phyloP scores from a whole-genome alignment of 2,113 vertebrate species.

The Catagonus wagneri region DNA sequence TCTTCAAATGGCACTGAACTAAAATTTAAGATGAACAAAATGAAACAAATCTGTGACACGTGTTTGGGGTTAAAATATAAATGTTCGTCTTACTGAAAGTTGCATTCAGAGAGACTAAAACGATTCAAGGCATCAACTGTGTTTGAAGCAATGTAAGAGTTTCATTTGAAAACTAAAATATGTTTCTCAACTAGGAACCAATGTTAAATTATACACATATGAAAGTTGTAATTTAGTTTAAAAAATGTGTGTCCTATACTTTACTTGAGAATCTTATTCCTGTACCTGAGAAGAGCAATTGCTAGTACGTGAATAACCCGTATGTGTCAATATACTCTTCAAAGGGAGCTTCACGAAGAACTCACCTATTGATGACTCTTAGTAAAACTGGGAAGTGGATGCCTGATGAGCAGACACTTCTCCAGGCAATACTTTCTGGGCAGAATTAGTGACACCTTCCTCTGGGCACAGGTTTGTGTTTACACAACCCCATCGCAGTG shows the following conservation, averaged over 20 bases:
- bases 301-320: too few species aligned
- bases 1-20: conserved; percentile 90
- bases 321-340: not conserved
- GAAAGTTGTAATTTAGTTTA: not conserved
- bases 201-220: not conserved
- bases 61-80: conserved; percentile 1
- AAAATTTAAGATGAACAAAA: conserved; percentile 64
- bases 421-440: not conserved
- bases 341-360: not conserved
- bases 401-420: not conserved
- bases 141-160: not conserved
- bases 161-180: conserved; percentile 17
- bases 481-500: not conserved
- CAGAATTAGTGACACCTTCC: not conserved
- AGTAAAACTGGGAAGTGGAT: not conserved
- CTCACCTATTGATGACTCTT: not conserved
- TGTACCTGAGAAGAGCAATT: not conserved
- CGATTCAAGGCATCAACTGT: not conserved
- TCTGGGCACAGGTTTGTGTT: not conserved
- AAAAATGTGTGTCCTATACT: not conserved
- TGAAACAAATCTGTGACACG: not conserved
- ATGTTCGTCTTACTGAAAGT: not conserved
- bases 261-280: not conserved
- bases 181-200: not conserved
- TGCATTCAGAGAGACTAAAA: not conserved